Base-by-base conservation (phyloP, 2,888 invertebrate species). In the Glyphotaelius pellucidus region DNA sequence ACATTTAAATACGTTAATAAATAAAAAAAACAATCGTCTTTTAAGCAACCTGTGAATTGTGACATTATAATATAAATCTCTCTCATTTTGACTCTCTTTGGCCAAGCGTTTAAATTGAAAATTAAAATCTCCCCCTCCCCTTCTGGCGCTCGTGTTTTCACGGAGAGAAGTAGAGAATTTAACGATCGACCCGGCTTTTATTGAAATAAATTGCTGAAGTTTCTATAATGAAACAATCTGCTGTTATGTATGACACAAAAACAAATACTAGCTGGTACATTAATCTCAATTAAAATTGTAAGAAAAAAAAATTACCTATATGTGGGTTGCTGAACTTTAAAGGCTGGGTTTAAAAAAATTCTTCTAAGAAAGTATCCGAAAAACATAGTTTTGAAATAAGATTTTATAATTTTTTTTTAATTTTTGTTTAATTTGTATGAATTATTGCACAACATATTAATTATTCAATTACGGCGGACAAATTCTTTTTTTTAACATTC, bases 71-170 rank as follows among this genome's bases (percentile, higher is more conserved):
- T 67, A 67, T 67, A 25, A 67, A n/a, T 25, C n/a, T 67, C 9
- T 67, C 25, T 67, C 7, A 19, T 25, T 67, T 67, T 67, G 25
- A 25, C 25, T 67, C 67, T 67, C 67, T 31, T 35, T 25, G 83
- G 83, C 83, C 83, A 35, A 79, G 80, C 47, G 32, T 89, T 89
- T 89, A 79, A 79, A 89, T 89, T 47, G 32, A 67, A 89, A 89
- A 89, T 67, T 89, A 31, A 89, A 79, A 89, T 25, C 9, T 3
- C 9, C 19, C 32, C 83, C 32, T 25, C 83, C 14, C 83, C 52
- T 19, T 25, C 25, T 67, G 3, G 35, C 19, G 35, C 35, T 32
- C 35, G 9, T 83, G 35, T 83, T 83, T 83, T 32, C 32, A n/a
- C 31, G 11, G 83, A 35, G 19, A 15, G n/a, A 32, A 35, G 25